Evolutionary conservation across 2,888 invertebrate species (phyloP), one percentile per base, ranked within the genome.

Genomic region (Thymelicus lineola): DNA sequence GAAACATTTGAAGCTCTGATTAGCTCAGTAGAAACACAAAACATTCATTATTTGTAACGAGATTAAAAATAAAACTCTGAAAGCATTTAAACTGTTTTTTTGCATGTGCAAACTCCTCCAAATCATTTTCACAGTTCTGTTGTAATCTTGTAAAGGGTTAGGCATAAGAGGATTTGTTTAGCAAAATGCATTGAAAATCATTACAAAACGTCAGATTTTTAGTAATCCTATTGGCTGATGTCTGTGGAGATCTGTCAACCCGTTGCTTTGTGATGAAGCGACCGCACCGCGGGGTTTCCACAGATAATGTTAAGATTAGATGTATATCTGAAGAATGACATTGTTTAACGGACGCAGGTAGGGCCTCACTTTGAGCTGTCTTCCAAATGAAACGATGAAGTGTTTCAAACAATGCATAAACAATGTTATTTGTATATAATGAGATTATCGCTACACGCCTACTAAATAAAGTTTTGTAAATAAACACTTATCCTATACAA

Each of bases 221-320:
- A 85, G 88, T 90, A 91, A 93, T 90, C 87, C 89, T 86, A 89
- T 92, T 88, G 84, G 81, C 80, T 78, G 82, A 85, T 85, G 88
- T 85, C 83, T 86, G 86, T 86, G 80, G 85, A 87, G 88, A 90
- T 88, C 91, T 93, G 93, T 93, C 93, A 93, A 93, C 93, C 92
- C 91, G 88, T 91, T 91, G 89, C 90, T 93, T 93, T 93, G 93
- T 92, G 87, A 85, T 79, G 86, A 83, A 83, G 87, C 90, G 90
- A 83, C 85, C 83, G 79, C 92, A 75, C 93, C 57, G 85, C 91
- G 91, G 93, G 87, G 80, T 85, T 79, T 86, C 76, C 76, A 74
- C 84, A 86, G 90, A 92, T 91, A 89, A 91, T 86, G 85, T 85
- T 84, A 82, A 90, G 93, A 92, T 92, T 90, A 93, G 91, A 93